Evolutionary conservation across 2,113 vertebrate genomes (phyloP).

Genomic region (Sylvietta virens): DNA sequence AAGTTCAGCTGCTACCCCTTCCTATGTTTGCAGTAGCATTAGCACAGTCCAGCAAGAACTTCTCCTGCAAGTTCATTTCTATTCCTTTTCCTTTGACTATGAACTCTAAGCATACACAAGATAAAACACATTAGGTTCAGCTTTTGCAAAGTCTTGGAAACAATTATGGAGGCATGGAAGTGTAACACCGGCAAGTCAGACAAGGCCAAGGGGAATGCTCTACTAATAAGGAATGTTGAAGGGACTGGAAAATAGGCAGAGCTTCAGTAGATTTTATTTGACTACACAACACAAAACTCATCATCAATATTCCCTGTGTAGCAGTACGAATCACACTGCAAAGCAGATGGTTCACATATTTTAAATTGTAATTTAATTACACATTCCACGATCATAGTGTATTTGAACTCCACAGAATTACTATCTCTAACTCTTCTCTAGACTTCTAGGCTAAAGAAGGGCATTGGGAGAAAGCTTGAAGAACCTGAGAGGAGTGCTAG

Average conservation of each 20-base stretch:
- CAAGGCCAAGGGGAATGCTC: neutral
- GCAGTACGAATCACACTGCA: neutral
- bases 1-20: neutral
- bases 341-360: conserved; percentile 41
- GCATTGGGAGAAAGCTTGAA: neutral
- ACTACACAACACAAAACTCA: neutral
- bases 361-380: conserved; percentile 45
- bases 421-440: neutral
- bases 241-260: neutral
- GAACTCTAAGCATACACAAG: neutral
- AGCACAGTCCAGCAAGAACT: neutral
- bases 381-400: neutral
- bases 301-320: neutral
- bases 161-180: neutral
- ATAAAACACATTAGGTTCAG: neutral
- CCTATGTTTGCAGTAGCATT: neutral
- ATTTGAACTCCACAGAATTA: conserved; percentile 9
- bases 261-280: neutral
- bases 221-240: neutral
- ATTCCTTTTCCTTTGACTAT: neutral
- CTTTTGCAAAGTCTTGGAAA: neutral
- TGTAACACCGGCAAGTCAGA: neutral
- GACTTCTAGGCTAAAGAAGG: neutral
- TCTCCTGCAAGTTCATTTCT: neutral
- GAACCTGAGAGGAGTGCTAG: neutral